Evolutionary conservation across 2,888 invertebrate species (phyloP).

Genomic region (Euspilapteryx auroguttella): DNA sequence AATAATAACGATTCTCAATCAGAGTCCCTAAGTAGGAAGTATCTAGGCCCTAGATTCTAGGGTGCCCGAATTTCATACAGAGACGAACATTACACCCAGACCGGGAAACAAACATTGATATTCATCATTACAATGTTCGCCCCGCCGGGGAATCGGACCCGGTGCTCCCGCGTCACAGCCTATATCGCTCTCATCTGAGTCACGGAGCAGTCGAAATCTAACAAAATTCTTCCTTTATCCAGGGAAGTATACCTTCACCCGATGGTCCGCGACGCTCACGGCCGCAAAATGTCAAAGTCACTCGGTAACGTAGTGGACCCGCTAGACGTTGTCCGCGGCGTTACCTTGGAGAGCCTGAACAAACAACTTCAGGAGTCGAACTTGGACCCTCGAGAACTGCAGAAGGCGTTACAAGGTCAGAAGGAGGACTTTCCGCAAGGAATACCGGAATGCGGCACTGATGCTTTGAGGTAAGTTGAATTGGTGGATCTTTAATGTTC

Average conservation of each 20-base stretch:
- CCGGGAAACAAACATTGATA: too few species aligned
- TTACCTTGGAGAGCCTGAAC: slow-evolving; percentile 78
- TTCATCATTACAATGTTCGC: too few species aligned
- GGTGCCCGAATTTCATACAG: too few species aligned
- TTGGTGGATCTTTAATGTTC: too few species aligned
- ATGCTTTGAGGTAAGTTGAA: slow-evolving; percentile 84
- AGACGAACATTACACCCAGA: too few species aligned
- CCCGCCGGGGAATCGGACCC: too few species aligned
- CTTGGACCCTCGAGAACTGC: slow-evolving; percentile 82
- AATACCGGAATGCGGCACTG: slow-evolving; percentile 97
- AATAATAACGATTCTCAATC: too few species aligned
- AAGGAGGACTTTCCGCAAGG: slow-evolving; percentile 82
- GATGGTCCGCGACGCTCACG: slow-evolving; percentile 96
- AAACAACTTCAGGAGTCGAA: slow-evolving; percentile 75
- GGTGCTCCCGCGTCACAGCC: too few species aligned
- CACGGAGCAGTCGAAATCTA: too few species aligned
- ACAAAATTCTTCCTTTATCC: slow-evolving; percentile 9
- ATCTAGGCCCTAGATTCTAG: too few species aligned
- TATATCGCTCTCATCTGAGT: too few species aligned
- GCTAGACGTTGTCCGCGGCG: slow-evolving; percentile 90
- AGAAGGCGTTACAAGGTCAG: slow-evolving; percentile 73
- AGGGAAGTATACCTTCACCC: slow-evolving; percentile 93
- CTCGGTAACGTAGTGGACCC: slow-evolving; percentile 98
- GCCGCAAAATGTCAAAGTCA: slow-evolving; percentile 99
- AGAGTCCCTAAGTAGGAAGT: too few species aligned